Base-by-base conservation (phyloP, 2,797 vertebrate species). In the Chromis chromis region DNA sequence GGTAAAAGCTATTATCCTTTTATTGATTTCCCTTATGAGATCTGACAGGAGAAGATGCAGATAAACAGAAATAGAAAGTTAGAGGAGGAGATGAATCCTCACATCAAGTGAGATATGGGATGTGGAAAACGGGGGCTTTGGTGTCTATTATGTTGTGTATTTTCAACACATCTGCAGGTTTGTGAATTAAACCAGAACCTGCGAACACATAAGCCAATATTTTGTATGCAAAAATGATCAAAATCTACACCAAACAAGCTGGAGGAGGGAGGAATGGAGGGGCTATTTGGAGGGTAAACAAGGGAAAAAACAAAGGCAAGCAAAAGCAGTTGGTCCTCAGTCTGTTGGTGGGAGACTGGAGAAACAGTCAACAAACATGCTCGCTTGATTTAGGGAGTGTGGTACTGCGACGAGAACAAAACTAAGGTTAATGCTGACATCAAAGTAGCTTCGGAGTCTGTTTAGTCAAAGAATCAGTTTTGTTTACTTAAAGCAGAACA, bases 271-370 rank as follows among this genome's bases (percentile, higher is more conserved):
- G 53, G 57, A 21, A 1, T 28, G 48, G 40, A 44, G 61, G 31
- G 63, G 21, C 50, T 69, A 70, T 85, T 82, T 87, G 44, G 50
- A 76, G 40, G 69, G 61, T 71, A 87, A 86, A 91, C 69, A 86
- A 27, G 60, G 65, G 4, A 60, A 69, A 61, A 55, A 71, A 49
- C 25, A 61, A 75, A 86, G 28, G 49, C 67, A 76, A 82, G 57
- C 56, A 86, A 42, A 24, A 70, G 46, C 85, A 85, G 78, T 81
- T 84, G 70, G 82, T 83, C 61, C 17, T 60, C 82, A 75, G 65
- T 84, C 65, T 86, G 84, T 50, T 68, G 71, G 46, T 39, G 42
- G 56, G 57, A 59, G 61, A 54, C 8, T 33, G 62, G 61, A 66
- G 60, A 78, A 59, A 10, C 19, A 52, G 25, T 75, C 63, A 54